Evolutionary conservation across 2,888 invertebrate species (phyloP), one percentile per base, ranked within the genome.

Genomic region (Mimachlamys varia): DNA sequence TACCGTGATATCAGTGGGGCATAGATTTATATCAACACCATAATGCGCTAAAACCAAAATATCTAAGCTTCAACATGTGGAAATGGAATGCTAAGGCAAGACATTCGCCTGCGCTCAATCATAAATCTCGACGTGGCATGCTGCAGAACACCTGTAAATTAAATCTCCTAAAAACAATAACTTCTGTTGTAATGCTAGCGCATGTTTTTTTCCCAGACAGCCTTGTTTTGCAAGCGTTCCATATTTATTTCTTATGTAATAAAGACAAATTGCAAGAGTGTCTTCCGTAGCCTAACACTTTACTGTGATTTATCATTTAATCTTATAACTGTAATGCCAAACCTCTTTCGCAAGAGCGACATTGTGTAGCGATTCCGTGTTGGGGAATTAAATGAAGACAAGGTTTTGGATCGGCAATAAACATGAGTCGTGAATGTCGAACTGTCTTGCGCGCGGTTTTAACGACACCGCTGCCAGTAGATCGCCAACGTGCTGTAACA

Each of bases 1-100:
- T 27, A 22, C 76, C 33, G 7, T 15, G 33, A 76, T 76, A 76
- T 27, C 76, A 33, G 76, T 17, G 76, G 58, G 27, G 76, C 27
- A 33, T 22, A 22, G 27, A 76, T 76, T 33, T 76, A 33, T 76
- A 76, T 76, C 27, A 22, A 33, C 33, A 7, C 76, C 10, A 3
- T 76, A 76, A 76, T 76, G 76, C 33, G 76, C 76, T 33, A 33
- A 76, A 76, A 76, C 76, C 33, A 27, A 76, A 76, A 27, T 76
- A 76, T 27, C 33, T 2, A 22, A 58, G 22, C 58, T 58, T 22
- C 1, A 19, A 58, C 19, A 19, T 76, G 19, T 76, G 27, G 76
- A 13, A 33, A 76, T 33, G 76, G 76, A 76, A 76, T 76, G 76
- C 33, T 76, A 76, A 76, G 22, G 17, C 76, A 76, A 19, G 53